Evolutionary conservation across 2,797 vertebrate species (phyloP).

Genomic region (Taeniopygia guttata): DNA sequence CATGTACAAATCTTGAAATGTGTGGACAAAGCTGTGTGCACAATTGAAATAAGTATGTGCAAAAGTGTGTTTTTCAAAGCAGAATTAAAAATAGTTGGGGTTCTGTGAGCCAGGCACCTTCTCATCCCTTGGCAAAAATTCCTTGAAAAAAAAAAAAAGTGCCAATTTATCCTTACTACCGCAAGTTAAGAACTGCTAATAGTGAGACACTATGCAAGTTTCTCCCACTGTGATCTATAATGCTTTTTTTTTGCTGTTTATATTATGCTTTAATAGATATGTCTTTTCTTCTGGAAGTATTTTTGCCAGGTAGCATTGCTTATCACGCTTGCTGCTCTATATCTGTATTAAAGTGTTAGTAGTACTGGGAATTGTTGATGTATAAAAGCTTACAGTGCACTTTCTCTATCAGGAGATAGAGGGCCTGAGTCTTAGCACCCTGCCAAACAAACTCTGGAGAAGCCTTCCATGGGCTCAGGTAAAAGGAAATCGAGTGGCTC

Average conservation of each 20-base stretch:
- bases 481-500: background rate
- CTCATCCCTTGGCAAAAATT: background rate
- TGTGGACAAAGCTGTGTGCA: background rate
- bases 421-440: background rate
- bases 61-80: background rate
- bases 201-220: background rate
- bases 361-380: background rate
- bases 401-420: background rate
- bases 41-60: background rate
- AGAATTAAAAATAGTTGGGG: background rate
- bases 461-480: background rate
- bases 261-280: background rate
- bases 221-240: background rate
- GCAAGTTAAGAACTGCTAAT: background rate
- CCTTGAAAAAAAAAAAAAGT: background rate
- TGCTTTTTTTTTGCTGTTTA: background rate
- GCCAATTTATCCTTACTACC: background rate
- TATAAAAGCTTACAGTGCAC: background rate
- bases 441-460: background rate
- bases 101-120: background rate
- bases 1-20: background rate
- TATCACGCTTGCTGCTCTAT: background rate
- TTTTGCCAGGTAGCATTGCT: background rate
- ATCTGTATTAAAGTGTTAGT: background rate
- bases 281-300: background rate